A percentile compares a stretch with the other conserved stretches of the same genome.
These are phyloP conservation scores for Saccostrea glomerata DNA, from an alignment of 1,140 invertebrate genomes.

Conservation along the genomic window DNA sequence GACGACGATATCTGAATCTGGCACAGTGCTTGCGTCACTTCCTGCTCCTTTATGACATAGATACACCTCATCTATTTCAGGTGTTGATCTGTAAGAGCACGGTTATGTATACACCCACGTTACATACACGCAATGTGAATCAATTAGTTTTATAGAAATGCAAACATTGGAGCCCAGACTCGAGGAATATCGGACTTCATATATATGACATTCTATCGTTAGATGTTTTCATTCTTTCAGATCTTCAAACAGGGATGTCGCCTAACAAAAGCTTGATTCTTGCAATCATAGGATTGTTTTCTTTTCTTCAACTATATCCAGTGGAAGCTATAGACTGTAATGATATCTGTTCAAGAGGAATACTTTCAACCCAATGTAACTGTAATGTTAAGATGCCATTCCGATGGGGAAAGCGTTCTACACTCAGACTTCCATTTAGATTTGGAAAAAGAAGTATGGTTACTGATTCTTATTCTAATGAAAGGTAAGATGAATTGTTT, in stretches of 20 bases:
- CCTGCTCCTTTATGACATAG: neutral
- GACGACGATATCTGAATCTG: neutral
- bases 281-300: constrained; percentile 10
- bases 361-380: neutral
- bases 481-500: neutral
- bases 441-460: constrained; percentile 4
- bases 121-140: neutral
- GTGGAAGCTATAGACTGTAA: constrained; percentile 6
- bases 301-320: neutral
- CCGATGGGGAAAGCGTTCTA: constrained; percentile 20
- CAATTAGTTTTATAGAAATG: constrained; percentile 24
- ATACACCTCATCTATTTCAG: constrained; percentile 4
- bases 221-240: constrained; percentile 31
- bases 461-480: neutral
- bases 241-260: constrained; percentile 8
- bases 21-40: neutral
- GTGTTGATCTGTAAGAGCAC: neutral
- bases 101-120: constrained; percentile 24
- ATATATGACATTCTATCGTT: constrained; percentile 5
- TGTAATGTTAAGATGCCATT: constrained; percentile 23
- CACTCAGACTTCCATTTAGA: constrained; percentile 24
- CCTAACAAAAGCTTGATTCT: neutral
- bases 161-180: neutral
- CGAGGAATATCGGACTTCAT: constrained; percentile 4
- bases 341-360: neutral